Base-by-base conservation (phyloP, 2,113 vertebrate genomes). In the Poeciliopsis prolifica region DNA sequence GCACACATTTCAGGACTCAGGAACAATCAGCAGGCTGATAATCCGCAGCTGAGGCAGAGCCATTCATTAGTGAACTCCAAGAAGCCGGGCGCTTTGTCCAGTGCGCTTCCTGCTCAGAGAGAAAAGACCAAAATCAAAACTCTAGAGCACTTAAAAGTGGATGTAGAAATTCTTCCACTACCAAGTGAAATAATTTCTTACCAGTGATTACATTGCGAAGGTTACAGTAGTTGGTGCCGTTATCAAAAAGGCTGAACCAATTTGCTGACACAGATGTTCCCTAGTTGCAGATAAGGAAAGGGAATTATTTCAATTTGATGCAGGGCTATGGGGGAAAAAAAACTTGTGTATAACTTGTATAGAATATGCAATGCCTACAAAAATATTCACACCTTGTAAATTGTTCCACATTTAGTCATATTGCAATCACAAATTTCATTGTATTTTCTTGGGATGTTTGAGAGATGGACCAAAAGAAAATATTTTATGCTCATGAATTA, bases 201-300 rank as follows among this genome's bases (percentile, higher is more conserved):
- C 88, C 89, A 74, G 85, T 37, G 4, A 89, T 87, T 0, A 92
- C 30, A 15, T 86, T 88, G 73, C 40, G 77, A 14, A 91, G 87
- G 78, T 91, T 92, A 48, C 92, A 91, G 74, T 89, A 91, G 77
- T 92, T 93, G 70, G 87, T 89, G 80, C 86, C 78, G 3, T 84
- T 91, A 48, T 92, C 87, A 24, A 88, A 73, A 63, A 87, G 65
- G 63, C 82, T 92, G 77, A 30, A 80, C 89, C 85, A 92, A 65
- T 82, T 76, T 3, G 66, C 70, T 1, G 89, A 90, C 6, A 61
- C 14, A 11, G 90, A 91, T 3, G 68, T 68, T 67, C 90, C 88
- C 90, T 92, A 63, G 67, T 31, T 29, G 58, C 33, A 33, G 62
- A 72, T 12, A 15, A 63, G 22, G 22, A 58, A 24, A 58, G 10